Evolutionary conservation across 2,888 invertebrate genomes (phyloP), one percentile per base, ranked within the genome.

Genomic region (Corbicula japonica): DNA sequence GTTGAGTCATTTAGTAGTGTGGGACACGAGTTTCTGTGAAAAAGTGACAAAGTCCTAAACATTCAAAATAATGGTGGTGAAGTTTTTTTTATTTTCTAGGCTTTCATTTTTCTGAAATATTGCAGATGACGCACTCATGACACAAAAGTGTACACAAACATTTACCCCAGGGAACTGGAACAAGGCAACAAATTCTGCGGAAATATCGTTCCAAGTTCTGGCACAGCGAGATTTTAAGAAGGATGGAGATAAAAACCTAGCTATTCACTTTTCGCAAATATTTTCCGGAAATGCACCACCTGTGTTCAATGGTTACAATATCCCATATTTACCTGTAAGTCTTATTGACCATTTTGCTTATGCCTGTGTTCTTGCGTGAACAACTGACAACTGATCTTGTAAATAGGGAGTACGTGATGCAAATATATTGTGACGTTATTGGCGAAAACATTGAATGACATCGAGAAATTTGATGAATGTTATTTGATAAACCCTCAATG

Each of bases 141-240:
- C 66, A 8, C 26, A 46, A 18, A 32, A 54, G 12, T 83, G 83
- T 38, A 80, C 75, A 21, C 68, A 75, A 23, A 46, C 28, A 1
- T 38, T 83, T 5, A 56, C 28, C 18, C 69, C 77, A 8, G 62
- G 46, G 1, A 71, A 77, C 44, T 83, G 83, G 83, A 73, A 83
- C 34, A 34, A 58, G 1, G 41, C 12, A 0, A 78, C 77, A 18
- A 32, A 83, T 50, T 46, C 75, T 44, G 80, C 83, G n/a, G 73
- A 52, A 21, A 69, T 66, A 15, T 46, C 68, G n/a, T 70, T 83
- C 46, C 63, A 80, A 44, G 61, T 83, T 48, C 70, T 77, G 15
- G 83, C 83, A 3, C 65, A 72, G 34, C 41, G 83, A 61, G 83
- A 83, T 50, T 62, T 58, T 12, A 75, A 76, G 46, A 80, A 76